Conservation (phyloP, 2,113 vertebrate genomes). For the Malaclemys terrapin region DNA sequence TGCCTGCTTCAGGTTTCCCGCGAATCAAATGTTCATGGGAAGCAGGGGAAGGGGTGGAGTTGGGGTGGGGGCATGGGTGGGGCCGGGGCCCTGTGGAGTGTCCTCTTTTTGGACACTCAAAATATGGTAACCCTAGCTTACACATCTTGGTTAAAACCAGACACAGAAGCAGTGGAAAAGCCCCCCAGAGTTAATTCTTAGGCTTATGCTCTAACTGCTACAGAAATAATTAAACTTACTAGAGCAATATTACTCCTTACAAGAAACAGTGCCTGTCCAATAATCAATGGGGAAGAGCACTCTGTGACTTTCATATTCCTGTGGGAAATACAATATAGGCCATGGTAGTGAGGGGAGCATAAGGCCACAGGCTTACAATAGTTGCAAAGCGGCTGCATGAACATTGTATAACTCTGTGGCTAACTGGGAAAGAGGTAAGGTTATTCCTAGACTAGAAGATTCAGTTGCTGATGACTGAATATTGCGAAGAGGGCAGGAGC, state of each 20-base stretch:
- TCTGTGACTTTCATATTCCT: not conserved
- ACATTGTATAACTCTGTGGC: not conserved
- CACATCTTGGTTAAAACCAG: not conserved
- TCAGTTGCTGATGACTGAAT: not conserved
- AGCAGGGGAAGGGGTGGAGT: no score
- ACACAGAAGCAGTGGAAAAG: not conserved
- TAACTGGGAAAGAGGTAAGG: not conserved
- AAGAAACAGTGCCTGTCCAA: not conserved
- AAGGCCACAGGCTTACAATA: not conserved
- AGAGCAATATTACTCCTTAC: not conserved
- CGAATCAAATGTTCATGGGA: no score
- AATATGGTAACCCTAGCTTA: not conserved
- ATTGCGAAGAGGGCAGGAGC: not conserved
- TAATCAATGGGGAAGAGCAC: not conserved
- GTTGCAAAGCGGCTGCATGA: not conserved
- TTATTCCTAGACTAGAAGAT: not conserved
- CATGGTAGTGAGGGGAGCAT: fast-evolving
- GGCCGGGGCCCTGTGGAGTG: no score
- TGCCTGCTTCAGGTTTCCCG: no score
- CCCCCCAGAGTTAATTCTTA: not conserved
- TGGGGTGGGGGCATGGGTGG: no score
- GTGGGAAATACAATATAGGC: not conserved
- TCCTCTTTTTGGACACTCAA: no score
- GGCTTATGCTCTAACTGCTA: not conserved
- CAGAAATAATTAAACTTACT: not conserved